phyloP scores from a whole-genome alignment of 2,113 vertebrate species.

The Pelecanoides urinatrix region DNA sequence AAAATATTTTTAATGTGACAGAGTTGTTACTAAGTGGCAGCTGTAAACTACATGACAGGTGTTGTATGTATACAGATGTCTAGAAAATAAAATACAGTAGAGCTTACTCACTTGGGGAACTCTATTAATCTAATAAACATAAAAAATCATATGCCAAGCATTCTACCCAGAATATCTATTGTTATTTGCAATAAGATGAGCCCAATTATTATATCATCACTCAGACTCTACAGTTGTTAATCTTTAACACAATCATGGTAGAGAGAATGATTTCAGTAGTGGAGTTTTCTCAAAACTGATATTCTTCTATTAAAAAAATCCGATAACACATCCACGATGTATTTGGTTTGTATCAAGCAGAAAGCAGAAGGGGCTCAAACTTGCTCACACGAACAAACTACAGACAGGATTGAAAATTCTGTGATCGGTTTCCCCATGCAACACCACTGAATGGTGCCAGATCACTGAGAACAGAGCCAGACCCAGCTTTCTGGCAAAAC shows the following conservation, averaged over 20 bases:
- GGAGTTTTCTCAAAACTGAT: neutral
- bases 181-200: neutral
- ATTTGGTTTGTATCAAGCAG: neutral
- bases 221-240: neutral
- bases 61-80: neutral
- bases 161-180: neutral
- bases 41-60: neutral
- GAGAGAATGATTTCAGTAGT: neutral
- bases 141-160: neutral
- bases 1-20: constrained; percentile 32
- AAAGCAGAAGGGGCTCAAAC: neutral
- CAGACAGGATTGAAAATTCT: neutral
- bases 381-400: neutral
- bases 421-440: neutral
- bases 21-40: constrained; percentile 33
- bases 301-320: neutral
- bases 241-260: neutral
- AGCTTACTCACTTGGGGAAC: neutral
- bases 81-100: constrained; percentile 11
- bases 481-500: neutral
- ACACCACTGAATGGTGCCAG: neutral
- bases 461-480: neutral
- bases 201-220: neutral
- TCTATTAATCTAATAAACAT: neutral
- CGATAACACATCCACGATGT: neutral